Base-by-base conservation (phyloP, 2,888 invertebrate species). In the Caenorhabditis becei region DNA sequence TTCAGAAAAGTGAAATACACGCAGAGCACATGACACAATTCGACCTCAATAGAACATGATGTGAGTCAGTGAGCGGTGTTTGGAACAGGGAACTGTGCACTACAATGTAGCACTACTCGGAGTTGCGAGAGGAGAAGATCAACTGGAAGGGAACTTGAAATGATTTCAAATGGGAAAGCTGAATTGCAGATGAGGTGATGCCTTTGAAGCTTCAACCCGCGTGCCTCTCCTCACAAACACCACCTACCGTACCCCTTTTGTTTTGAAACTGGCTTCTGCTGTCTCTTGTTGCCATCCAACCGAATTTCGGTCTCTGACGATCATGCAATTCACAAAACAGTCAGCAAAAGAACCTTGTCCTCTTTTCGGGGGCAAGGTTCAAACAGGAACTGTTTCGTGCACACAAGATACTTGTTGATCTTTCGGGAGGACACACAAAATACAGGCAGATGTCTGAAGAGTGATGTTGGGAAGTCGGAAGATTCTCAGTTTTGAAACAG, bases 351-450 rank as follows among this genome's bases (percentile, higher is more conserved):
- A 16, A 69, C 69, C 56, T 58, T 69, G 69, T 18, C 69, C 69
- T 23, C 20, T 49, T 20, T 3, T 3, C 4, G 18, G 18, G 67
- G 58, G 47, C 58, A 69, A 32, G 44, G 56, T 56, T 70, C 18
- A 23, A 26, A 23, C 4, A 23, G 23, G 23, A 24, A 16, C 54
- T 54, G 3, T 54, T 8, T 16, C n/a, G 44, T 47, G 14, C 35
- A 41, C 63, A 74, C 63, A 74, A 74, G 65, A 74, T 65, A 65
- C 65, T 65, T 32, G 20, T 65, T 41, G 51, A 70, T 41, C 47
- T 62, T 26, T 53, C 41, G n/a, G 26, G 35, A 23, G 35, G 51
- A 20, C 35, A 23, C 70, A 70, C 70, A 70, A 70, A 51, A 49
- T 70, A 70, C 70, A 32, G 35, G 59, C 18, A 41, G 69, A 71